These are phyloP conservation scores for Cyprinodon tularosa DNA, from an alignment of 2,113 vertebrate genomes.

Conservation along the genomic window DNA sequence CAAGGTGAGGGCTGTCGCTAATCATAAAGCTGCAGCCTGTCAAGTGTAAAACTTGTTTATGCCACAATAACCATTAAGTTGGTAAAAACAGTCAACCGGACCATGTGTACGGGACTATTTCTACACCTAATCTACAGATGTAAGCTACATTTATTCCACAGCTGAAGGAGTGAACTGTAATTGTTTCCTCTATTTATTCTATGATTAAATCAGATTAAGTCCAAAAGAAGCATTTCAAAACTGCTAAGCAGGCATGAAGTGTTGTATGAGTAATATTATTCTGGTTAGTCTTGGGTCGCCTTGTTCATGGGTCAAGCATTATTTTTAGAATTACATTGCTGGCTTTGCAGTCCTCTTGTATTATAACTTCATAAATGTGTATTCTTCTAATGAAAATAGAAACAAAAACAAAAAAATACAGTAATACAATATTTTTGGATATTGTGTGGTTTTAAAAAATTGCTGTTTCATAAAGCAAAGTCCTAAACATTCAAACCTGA, in stretches of 20 bases:
- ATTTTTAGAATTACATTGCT: slow-evolving; percentile 38
- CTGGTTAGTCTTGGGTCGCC: slow-evolving; percentile 51
- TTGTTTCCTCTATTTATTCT: neutral
- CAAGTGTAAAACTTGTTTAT: slow-evolving; percentile 40
- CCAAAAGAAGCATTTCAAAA: slow-evolving; percentile 19
- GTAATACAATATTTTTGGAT: slow-evolving; percentile 13
- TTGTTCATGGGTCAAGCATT: slow-evolving; percentile 36
- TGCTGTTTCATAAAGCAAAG: too few relatives aligned
- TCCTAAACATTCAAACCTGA: too few relatives aligned
- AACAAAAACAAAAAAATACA: slow-evolving; percentile 15
- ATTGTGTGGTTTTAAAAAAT: neutral
- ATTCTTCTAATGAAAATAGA: slow-evolving; percentile 29
- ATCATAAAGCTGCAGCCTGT: slow-evolving; percentile 32
- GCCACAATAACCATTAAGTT: slow-evolving; percentile 10
- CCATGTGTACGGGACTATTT: neutral
- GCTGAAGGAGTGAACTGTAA: neutral
- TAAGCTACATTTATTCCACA: neutral
- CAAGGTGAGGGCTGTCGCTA: slow-evolving; percentile 35
- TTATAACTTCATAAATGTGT: slow-evolving; percentile 41
- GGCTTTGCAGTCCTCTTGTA: slow-evolving; percentile 23
- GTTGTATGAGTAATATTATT: slow-evolving; percentile 37
- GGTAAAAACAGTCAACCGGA: slow-evolving; percentile 10
- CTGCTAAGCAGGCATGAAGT: slow-evolving; percentile 35
- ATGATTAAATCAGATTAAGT: neutral
- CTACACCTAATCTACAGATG: neutral